phyloP scores from a whole-genome alignment of 1,140 invertebrate genomes.

The Trigoniulus corallinus region DNA sequence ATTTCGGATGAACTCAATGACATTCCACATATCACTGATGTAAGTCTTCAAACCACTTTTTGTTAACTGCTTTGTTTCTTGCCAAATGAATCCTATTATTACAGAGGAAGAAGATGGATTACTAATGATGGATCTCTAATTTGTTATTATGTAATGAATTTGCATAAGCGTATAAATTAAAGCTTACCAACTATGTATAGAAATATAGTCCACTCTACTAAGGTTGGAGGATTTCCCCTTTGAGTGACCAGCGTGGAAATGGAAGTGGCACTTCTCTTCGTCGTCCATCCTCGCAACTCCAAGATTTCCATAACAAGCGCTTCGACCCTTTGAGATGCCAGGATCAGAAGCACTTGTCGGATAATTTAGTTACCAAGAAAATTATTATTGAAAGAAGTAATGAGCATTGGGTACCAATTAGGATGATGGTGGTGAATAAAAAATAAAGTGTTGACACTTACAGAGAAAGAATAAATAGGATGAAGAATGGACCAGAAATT shows the following conservation, averaged over 20 bases:
- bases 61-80: constrained; percentile 74
- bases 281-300: constrained; percentile 50
- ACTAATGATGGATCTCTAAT: no score
- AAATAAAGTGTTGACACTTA: constrained; percentile 28
- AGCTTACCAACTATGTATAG: constrained; percentile 50
- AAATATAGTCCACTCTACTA: constrained; percentile 64
- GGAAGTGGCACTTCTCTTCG: no score
- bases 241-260: constrained; percentile 26
- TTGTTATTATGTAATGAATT: background rate
- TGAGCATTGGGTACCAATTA: constrained; percentile 3
- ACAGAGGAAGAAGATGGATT: no score
- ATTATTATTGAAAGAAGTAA: background rate
- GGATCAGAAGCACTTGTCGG: constrained; percentile 62
- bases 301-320: constrained; percentile 54
- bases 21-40: constrained; percentile 87
- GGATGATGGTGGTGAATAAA: no score
- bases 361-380: no score
- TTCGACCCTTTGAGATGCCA: constrained; percentile 65
- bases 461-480: constrained; percentile 80
- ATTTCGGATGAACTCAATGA: constrained; percentile 90
- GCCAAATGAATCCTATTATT: constrained; percentile 84
- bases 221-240: constrained; percentile 61
- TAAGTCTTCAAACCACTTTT: constrained; percentile 75
- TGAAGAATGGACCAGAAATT: constrained; percentile 79
- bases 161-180: background rate